phyloP scores from a whole-genome alignment of 2,888 invertebrate genomes.

The Drosophila hamatofila region DNA sequence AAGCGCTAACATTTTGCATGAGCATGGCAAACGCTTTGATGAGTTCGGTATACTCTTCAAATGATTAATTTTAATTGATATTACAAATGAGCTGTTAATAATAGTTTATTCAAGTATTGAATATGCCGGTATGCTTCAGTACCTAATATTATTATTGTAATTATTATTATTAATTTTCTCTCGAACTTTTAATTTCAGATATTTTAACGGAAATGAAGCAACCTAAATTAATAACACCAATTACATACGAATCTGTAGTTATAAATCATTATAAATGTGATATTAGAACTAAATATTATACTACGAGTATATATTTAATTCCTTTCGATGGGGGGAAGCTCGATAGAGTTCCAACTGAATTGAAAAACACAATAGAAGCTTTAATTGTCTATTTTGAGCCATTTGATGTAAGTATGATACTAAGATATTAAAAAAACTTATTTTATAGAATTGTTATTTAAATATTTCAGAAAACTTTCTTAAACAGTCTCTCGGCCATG shows the following conservation, averaged over 20 bases:
- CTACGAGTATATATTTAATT: constrained; percentile 52
- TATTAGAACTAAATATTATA: constrained; percentile 64
- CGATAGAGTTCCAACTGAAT: constrained; percentile 57
- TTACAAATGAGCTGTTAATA: not conserved
- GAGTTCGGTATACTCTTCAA: too few species aligned
- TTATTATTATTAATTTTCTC: not conserved
- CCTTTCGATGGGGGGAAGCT: constrained; percentile 61
- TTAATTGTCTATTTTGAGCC: constrained; percentile 64
- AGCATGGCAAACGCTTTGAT: too few species aligned
- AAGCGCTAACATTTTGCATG: too few species aligned
- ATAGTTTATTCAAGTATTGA: not conserved
- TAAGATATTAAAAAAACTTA: not conserved
- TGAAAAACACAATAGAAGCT: constrained; percentile 52
- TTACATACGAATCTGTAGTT: constrained; percentile 15
- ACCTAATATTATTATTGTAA: not conserved
- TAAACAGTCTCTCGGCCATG: constrained; percentile 46
- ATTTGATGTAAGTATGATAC: constrained; percentile 43
- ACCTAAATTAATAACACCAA: constrained; percentile 22
- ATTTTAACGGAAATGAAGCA: constrained; percentile 51
- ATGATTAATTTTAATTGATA: not conserved
- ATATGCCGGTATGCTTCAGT: not conserved
- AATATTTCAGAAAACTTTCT: constrained; percentile 48
- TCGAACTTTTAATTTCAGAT: constrained; percentile 19
- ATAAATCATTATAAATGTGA: constrained; percentile 56
- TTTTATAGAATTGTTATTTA: not conserved